phyloP scores from a whole-genome alignment of 2,888 invertebrate genomes.

The Apodemia duryi region DNA sequence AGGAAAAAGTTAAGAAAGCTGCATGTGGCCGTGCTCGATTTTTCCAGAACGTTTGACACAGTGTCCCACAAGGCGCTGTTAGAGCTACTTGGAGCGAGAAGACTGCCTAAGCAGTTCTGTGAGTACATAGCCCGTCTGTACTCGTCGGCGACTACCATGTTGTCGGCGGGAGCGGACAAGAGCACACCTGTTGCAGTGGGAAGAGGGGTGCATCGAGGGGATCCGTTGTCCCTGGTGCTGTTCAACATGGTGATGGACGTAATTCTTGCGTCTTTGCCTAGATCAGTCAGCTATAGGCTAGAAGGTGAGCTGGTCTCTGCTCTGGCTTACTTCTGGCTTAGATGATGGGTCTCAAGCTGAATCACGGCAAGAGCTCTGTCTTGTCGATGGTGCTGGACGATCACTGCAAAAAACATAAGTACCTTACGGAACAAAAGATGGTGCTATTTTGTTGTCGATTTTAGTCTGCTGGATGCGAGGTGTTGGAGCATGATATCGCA shows the following conservation, averaged over 20 bases:
- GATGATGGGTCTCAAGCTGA: constrained; percentile 28
- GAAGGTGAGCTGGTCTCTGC: constrained; percentile 35
- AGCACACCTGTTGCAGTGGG: constrained; percentile 29
- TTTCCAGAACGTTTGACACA: constrained; percentile 58
- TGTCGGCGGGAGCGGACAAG: constrained; percentile 31
- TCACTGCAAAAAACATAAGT: constrained; percentile 34
- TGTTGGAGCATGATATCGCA: constrained; percentile 34
- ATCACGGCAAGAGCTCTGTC: constrained; percentile 35
- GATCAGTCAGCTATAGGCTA: constrained; percentile 32
- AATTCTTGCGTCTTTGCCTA: constrained; percentile 25
- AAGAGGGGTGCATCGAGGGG: too few species aligned
- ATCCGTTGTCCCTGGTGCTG: too few species aligned
- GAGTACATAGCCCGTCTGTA: constrained; percentile 33
- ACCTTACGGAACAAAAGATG: constrained; percentile 30
- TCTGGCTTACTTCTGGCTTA: constrained; percentile 45
- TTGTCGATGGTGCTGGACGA: constrained; percentile 39
- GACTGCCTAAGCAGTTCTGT: constrained; percentile 39
- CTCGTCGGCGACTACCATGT: constrained; percentile 37
- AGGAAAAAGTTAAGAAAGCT: constrained; percentile 36
- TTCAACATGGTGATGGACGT: too few species aligned
- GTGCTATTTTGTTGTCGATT: constrained; percentile 32
- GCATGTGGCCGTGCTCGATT: constrained; percentile 51
- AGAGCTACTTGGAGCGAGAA: constrained; percentile 39
- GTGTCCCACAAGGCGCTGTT: constrained; percentile 40
- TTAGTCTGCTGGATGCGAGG: not conserved